Percentiles rank a stretch among this genome's conserved stretches.
Evolutionary conservation across 2,113 vertebrate genomes (phyloP).

Genomic region (Tapirus terrestris): DNA sequence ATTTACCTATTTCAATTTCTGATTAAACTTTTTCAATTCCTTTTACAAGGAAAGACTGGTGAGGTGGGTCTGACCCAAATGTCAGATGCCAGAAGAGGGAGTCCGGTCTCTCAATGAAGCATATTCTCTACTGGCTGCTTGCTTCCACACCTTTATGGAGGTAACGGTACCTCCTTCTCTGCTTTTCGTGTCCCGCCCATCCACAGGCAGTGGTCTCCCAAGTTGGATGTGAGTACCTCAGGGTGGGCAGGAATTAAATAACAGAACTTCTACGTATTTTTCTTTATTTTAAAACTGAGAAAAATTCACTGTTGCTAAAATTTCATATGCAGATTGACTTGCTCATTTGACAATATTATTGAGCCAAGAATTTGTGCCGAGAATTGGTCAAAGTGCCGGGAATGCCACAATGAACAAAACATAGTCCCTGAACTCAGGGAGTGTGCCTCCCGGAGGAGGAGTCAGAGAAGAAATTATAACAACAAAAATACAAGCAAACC

Average conservation of each 20-base stretch:
- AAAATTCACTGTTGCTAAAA: neutral
- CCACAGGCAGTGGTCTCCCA: neutral
- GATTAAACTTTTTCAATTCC: neutral
- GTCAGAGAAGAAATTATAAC: neutral
- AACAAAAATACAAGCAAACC: neutral
- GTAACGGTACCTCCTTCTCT: no score
- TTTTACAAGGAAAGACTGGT: neutral
- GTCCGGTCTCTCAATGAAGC: neutral
- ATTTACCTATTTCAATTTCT: neutral
- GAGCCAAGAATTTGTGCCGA: neutral
- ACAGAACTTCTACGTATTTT: neutral
- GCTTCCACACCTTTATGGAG: neutral
- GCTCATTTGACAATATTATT: neutral
- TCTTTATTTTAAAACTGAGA: neutral
- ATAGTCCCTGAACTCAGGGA: neutral
- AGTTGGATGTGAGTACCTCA: neutral
- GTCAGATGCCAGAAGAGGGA: neutral
- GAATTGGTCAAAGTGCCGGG: neutral
- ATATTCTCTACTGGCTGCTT: accelerated
- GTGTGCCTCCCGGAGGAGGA: accelerated
- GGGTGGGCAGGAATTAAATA: neutral
- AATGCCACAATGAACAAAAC: neutral
- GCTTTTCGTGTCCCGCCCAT: accelerated
- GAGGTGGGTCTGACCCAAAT: neutral
- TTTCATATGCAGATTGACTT: neutral